Percentiles rank a stretch among this genome's conserved stretches.
Conservation (phyloP, 2,888 invertebrate species). For the Petrolisthes cinctipes region DNA sequence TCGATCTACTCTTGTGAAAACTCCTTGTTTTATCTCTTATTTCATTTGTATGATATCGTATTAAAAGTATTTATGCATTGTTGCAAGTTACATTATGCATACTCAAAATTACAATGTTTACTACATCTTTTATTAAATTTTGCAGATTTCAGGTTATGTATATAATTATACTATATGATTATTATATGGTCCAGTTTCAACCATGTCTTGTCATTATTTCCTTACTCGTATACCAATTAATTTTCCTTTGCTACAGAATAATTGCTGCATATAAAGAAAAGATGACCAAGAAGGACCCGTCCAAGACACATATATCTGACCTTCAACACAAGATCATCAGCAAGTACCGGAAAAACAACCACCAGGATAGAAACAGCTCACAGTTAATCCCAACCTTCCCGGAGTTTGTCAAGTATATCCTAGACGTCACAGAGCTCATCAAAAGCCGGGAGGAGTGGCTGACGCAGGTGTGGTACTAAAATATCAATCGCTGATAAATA, state of each 20-base stretch:
- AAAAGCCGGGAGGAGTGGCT: conserved; percentile 19
- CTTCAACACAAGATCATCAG: conserved; percentile 24
- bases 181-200: no score
- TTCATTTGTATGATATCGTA: no score
- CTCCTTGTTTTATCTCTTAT: no score
- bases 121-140: no score
- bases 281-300: conserved; percentile 14
- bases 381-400: conserved; percentile 23
- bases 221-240: not conserved
- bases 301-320: not conserved
- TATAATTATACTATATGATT: no score
- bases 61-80: not conserved
- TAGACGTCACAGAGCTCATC: conserved; percentile 13
- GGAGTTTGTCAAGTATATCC: conserved; percentile 17
- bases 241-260: not conserved
- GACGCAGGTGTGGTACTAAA: not conserved
- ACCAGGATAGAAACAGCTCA: not conserved
- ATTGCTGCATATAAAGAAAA: conserved; percentile 33
- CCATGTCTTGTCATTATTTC: not conserved
- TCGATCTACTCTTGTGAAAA: no score
- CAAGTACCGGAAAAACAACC: conserved; percentile 1
- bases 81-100: not conserved
- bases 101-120: no score
- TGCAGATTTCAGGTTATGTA: no score
- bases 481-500: no score